A percentile compares a stretch with the other conserved stretches of the same genome.
phyloP scores from a whole-genome alignment of 2,888 invertebrate species.

The Polymixis lichenea region DNA sequence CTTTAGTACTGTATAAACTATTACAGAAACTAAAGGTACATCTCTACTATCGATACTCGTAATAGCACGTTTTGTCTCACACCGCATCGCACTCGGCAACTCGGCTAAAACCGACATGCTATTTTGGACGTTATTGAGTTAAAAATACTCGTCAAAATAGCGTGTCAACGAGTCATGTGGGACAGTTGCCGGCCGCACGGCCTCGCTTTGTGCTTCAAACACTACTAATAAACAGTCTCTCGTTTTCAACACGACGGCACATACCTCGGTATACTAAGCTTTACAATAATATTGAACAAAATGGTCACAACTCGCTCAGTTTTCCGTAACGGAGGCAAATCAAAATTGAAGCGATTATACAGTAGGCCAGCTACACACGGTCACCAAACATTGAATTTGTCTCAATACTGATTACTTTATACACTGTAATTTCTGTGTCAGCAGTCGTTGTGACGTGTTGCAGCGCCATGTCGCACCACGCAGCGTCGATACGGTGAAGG shows the following conservation, averaged over 20 bases:
- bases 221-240: slow-evolving; percentile 81
- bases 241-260: slow-evolving; percentile 70
- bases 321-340: slow-evolving; percentile 53
- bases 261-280: slow-evolving; percentile 70
- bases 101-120: slow-evolving; percentile 50
- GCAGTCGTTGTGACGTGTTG: slow-evolving; percentile 48
- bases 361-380: slow-evolving; percentile 77
- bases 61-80: slow-evolving; percentile 61
- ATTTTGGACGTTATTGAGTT: slow-evolving; percentile 65
- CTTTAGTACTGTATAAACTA: slow-evolving; percentile 64
- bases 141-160: slow-evolving; percentile 67
- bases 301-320: slow-evolving; percentile 61
- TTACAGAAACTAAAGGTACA: slow-evolving; percentile 64
- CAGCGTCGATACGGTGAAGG: slow-evolving; percentile 55
- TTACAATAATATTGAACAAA: slow-evolving; percentile 65
- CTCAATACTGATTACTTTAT: slow-evolving; percentile 70
- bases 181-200: slow-evolving; percentile 56
- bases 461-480: slow-evolving; percentile 56
- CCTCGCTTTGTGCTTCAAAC: slow-evolving; percentile 77
- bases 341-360: slow-evolving; percentile 68
- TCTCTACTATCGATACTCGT: slow-evolving; percentile 59
- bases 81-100: slow-evolving; percentile 52
- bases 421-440: slow-evolving; percentile 55
- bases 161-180: slow-evolving; percentile 45
- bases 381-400: slow-evolving; percentile 64